Evolutionary conservation across 1,140 invertebrate genomes (phyloP).

Genomic region (Sogatella furcifera): DNA sequence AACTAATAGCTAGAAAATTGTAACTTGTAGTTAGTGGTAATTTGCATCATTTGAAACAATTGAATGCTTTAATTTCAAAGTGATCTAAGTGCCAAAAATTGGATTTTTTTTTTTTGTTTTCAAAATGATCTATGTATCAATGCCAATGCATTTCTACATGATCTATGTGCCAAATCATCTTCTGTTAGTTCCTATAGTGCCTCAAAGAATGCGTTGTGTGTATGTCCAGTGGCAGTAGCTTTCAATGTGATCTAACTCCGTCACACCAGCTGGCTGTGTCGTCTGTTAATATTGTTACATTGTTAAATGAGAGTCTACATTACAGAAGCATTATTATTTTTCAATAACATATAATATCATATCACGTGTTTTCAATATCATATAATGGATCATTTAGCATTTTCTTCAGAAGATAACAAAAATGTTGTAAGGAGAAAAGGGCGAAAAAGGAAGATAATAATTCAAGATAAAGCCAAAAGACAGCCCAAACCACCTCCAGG

Average conservation of each 20-base stretch:
- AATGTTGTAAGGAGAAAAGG: neutral
- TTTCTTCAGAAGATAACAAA: neutral
- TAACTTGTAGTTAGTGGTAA: too few relatives aligned
- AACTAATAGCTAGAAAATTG: too few relatives aligned
- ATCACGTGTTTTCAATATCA: too few relatives aligned
- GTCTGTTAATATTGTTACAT: neutral
- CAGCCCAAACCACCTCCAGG: too few relatives aligned
- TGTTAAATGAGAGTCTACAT: neutral
- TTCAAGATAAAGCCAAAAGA: too few relatives aligned
- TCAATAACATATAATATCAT: too few relatives aligned
- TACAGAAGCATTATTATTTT: too few relatives aligned
- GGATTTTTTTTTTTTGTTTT: neutral
- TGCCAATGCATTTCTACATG: constrained; percentile 2
- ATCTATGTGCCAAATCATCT: constrained; percentile 1
- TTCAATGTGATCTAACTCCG: neutral
- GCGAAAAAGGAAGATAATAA: neutral
- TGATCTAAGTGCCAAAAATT: neutral
- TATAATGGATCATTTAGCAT: neutral
- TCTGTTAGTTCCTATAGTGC: neutral
- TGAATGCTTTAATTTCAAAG: too few relatives aligned
- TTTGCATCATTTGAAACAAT: too few relatives aligned
- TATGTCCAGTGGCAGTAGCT: neutral
- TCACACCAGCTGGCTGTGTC: neutral
- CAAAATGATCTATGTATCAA: neutral
- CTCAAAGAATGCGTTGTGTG: neutral